phyloP scores from a whole-genome alignment of 2,113 vertebrate genomes.

The Tenebrosternarchus preto region DNA sequence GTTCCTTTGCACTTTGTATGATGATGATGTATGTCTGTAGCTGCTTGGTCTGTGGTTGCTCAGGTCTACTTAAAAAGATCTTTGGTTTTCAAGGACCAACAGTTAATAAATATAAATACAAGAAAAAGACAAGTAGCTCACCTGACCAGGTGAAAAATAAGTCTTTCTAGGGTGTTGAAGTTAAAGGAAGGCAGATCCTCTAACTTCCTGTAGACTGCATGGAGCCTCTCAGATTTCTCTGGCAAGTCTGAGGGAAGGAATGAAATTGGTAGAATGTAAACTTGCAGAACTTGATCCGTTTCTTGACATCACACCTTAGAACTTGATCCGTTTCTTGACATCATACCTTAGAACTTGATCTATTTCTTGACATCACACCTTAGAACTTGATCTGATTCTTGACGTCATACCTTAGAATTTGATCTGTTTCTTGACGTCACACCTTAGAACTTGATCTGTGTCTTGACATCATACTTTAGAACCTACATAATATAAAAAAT shows the following conservation, averaged over 20 bases:
- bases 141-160: constrained; percentile 96
- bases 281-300: neutral
- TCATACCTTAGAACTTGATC: too few relatives aligned
- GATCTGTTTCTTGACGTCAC: neutral
- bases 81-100: neutral
- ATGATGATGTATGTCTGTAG: too few relatives aligned
- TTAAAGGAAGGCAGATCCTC: constrained; percentile 88
- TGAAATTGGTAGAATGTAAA: neutral
- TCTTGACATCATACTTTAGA: neutral
- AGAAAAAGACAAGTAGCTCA: constrained; percentile 59
- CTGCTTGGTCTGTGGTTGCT: too few relatives aligned
- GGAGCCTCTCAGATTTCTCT: constrained; percentile 82
- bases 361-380: neutral
- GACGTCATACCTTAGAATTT: too few relatives aligned
- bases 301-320: too few relatives aligned
- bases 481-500: neutral
- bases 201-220: constrained; percentile 85
- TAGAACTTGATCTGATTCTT: too few relatives aligned
- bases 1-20: too few relatives aligned
- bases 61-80: neutral
- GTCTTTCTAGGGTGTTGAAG: constrained; percentile 85
- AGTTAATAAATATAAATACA: neutral
- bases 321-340: too few relatives aligned
- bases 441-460: neutral
- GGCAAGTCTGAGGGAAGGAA: constrained; percentile 80